Evolutionary conservation across 2,888 invertebrate species (phyloP).

Genomic region (Metacarcinus magister): DNA sequence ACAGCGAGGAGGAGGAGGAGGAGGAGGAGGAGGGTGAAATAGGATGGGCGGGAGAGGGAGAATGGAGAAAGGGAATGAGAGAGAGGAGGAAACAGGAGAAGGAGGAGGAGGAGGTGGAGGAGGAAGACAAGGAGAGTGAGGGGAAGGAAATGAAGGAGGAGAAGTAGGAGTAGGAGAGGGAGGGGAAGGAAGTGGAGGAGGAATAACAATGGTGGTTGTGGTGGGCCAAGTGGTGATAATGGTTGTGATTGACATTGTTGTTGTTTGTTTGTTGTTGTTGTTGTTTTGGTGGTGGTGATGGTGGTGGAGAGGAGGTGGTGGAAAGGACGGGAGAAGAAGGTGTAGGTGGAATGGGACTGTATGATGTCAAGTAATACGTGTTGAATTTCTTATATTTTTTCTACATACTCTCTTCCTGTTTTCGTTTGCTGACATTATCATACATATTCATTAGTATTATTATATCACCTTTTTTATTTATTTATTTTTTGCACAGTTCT

Average conservation of each 20-base stretch:
- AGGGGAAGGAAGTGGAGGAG: neutral
- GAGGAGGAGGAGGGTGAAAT: neutral
- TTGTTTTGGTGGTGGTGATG: neutral
- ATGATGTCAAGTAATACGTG: neutral
- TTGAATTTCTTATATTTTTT: neutral
- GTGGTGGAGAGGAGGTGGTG: neutral
- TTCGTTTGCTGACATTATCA: neutral
- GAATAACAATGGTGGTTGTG: conserved; percentile 45
- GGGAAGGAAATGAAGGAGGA: too few relatives aligned
- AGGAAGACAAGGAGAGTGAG: too few relatives aligned
- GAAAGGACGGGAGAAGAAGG: neutral
- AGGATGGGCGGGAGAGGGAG: neutral
- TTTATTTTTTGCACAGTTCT: too few relatives aligned
- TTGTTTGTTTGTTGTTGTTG: conserved; percentile 17
- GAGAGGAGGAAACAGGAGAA: neutral
- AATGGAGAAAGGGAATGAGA: neutral
- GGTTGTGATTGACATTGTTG: conserved; percentile 47
- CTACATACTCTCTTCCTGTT: neutral
- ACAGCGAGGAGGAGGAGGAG: conserved; percentile 17
- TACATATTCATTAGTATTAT: too few relatives aligned
- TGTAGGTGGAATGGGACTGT: neutral
- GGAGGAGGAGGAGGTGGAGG: neutral
- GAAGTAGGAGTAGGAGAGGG: neutral
- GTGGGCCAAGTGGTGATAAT: conserved; percentile 23
- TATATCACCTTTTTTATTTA: too few relatives aligned